Evolutionary conservation across 1,140 invertebrate species (phyloP).

Genomic region (Nylanderia fulva): DNA sequence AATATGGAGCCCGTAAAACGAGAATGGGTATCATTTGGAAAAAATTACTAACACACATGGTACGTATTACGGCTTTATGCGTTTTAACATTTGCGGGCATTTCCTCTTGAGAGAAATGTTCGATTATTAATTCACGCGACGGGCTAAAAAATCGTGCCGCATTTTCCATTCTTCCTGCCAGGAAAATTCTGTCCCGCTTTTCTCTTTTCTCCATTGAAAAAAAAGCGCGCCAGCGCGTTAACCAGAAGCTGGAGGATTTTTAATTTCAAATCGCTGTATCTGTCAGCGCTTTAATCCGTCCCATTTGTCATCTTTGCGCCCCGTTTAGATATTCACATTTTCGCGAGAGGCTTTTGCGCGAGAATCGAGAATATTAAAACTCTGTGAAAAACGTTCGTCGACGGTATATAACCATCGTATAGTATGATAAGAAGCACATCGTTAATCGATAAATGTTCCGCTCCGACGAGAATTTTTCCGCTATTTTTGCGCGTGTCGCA

Average conservation of each 20-base stretch:
- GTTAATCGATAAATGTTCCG: slow-evolving; percentile 29
- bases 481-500: background rate
- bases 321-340: slow-evolving; percentile 21
- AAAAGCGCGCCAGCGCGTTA: slow-evolving; percentile 22
- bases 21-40: too few relatives aligned
- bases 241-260: slow-evolving; percentile 36
- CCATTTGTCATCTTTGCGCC: slow-evolving; percentile 38
- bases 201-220: background rate
- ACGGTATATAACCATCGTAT: background rate
- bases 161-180: slow-evolving; percentile 13
- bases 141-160: background rate
- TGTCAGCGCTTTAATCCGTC: slow-evolving; percentile 42
- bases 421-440: background rate
- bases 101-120: background rate
- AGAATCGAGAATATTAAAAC: slow-evolving; percentile 35
- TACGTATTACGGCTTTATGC: background rate
- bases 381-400: slow-evolving; percentile 16
- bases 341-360: background rate
- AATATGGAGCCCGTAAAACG: background rate
- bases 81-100: background rate
- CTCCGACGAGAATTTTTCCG: background rate
- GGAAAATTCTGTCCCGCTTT: background rate
- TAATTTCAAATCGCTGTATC: slow-evolving; percentile 52
- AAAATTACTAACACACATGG: background rate
- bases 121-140: slow-evolving; percentile 49